Evolutionary conservation across 2,888 invertebrate genomes (phyloP).

Genomic region (Patella depressa): DNA sequence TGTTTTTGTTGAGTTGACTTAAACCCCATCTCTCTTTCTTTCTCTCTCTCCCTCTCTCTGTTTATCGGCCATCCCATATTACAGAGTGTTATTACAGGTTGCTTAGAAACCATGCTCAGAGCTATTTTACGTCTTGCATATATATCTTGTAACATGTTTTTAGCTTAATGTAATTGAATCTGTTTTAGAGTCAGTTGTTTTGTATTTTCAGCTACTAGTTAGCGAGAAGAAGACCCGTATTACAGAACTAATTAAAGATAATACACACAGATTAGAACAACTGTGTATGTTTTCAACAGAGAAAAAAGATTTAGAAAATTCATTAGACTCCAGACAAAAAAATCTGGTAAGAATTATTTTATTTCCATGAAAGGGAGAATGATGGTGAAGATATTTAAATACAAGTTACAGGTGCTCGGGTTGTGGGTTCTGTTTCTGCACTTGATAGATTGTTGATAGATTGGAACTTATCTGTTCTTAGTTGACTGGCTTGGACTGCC

Average conservation of each 20-base stretch:
- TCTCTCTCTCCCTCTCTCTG: no score
- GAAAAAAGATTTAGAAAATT: constrained; percentile 57
- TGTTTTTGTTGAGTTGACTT: no score
- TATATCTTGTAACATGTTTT: no score
- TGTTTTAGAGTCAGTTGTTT: background rate
- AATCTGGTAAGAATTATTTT: constrained; percentile 59
- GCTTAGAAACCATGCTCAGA: background rate
- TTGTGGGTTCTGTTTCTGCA: no score
- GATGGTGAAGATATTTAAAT: no score
- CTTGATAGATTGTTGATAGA: no score
- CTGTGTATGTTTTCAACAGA: constrained; percentile 64
- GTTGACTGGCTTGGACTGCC: no score
- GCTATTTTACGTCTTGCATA: background rate
- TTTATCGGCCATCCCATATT: background rate
- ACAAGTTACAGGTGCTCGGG: no score
- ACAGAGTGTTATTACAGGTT: background rate
- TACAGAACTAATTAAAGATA: constrained; percentile 63
- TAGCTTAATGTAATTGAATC: no score
- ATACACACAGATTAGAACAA: constrained; percentile 66
- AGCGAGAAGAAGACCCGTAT: constrained; percentile 58
- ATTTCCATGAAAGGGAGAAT: no score
- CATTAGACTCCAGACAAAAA: constrained; percentile 67
- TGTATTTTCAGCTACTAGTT: constrained; percentile 48
- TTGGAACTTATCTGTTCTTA: no score
- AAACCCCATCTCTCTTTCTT: no score